Percentiles rank a stretch among this genome's conserved stretches.
phyloP scores from a whole-genome alignment of 1,140 invertebrate genomes.

The Parapsyche elsis region DNA sequence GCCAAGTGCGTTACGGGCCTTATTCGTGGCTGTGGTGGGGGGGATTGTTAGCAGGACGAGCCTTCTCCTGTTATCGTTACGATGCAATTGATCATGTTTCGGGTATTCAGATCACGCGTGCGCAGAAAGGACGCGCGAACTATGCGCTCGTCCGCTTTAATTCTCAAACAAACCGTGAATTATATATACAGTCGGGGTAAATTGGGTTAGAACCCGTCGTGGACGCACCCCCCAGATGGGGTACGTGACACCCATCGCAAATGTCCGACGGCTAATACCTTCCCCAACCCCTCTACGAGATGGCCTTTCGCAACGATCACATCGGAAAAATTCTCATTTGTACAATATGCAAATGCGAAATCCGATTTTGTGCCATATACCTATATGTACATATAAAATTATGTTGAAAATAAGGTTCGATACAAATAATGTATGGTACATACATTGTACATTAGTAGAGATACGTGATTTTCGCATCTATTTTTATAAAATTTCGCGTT shows the following conservation, averaged over 20 bases:
- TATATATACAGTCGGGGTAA: slow-evolving; percentile 15
- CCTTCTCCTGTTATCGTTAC: not conserved
- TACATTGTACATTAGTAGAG: no score
- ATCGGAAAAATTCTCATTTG: not conserved
- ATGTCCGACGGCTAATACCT: not conserved
- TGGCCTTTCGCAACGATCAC: not conserved
- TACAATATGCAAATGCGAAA: not conserved
- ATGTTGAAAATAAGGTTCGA: no score
- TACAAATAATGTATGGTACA: no score
- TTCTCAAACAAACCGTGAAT: slow-evolving; percentile 49
- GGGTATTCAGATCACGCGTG: slow-evolving; percentile 42
- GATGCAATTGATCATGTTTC: not conserved
- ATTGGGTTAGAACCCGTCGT: not conserved
- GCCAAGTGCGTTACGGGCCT: no score
- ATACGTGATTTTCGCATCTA: no score
- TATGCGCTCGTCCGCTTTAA: slow-evolving; percentile 29
- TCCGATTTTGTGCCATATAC: no score
- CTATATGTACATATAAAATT: no score
- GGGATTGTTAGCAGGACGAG: not conserved
- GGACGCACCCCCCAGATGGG: slow-evolving; percentile 4
- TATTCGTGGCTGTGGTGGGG: no score
- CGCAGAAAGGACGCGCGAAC: not conserved
- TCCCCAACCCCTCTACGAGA: not conserved
- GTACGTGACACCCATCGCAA: not conserved
- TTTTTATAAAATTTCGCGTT: no score